These are phyloP conservation scores for Beaufortia kweichowensis DNA, from an alignment of 2,113 vertebrate species.

Conservation along the genomic window DNA sequence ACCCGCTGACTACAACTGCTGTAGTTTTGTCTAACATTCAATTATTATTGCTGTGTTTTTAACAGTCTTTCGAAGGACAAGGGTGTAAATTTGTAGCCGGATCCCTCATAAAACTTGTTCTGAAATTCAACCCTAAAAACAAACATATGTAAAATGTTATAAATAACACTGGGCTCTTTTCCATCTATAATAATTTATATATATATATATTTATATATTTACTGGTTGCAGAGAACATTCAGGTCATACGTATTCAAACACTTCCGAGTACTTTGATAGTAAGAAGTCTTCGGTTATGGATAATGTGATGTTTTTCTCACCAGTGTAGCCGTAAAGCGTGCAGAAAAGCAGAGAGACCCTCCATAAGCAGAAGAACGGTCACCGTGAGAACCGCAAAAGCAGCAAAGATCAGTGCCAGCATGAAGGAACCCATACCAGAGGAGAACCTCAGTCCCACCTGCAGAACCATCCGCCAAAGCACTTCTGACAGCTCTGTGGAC, in stretches of 20 bases:
- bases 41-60: constrained; percentile 10
- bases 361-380: constrained; percentile 58
- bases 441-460: constrained; percentile 45
- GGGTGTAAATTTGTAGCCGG: constrained; percentile 43
- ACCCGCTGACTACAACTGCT: no score
- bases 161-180: no score
- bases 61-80: constrained; percentile 31
- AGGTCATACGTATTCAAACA: no score
- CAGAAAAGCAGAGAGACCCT: constrained; percentile 61
- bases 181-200: no score
- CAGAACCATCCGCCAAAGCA: constrained; percentile 61
- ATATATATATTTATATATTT: no score
- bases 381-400: constrained; percentile 55
- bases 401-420: constrained; percentile 49
- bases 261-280: not conserved
- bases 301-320: constrained; percentile 30
- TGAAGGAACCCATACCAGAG: constrained; percentile 39
- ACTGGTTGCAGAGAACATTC: no score
- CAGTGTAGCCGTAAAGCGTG: constrained; percentile 62
- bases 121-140: constrained; percentile 51
- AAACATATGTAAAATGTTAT: not conserved
- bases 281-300: not conserved
- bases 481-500: constrained; percentile 59
- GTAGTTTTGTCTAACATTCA: no score
- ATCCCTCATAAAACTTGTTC: constrained; percentile 50